phyloP scores from a whole-genome alignment of 2,888 invertebrate species.

The Nymphalis polychloros region DNA sequence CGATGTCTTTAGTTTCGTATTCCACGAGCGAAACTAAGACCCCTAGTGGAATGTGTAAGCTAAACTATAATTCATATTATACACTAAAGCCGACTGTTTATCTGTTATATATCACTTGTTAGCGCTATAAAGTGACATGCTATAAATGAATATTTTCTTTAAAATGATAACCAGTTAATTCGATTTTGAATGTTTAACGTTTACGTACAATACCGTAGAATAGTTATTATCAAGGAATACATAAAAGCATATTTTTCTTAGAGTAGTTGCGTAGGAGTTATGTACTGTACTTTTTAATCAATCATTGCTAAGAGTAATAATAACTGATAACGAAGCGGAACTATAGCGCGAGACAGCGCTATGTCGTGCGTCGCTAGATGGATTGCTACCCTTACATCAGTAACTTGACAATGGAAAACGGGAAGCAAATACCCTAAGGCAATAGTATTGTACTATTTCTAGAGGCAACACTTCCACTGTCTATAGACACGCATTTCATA shows the following conservation, averaged over 20 bases:
- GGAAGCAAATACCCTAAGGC: slow-evolving; percentile 31
- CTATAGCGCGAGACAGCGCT: too few species aligned
- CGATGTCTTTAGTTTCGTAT: slow-evolving; percentile 5
- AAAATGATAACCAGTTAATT: too few species aligned
- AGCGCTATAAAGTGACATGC: not conserved
- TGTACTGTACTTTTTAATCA: too few species aligned
- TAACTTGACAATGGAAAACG: slow-evolving; percentile 25
- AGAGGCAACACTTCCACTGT: not conserved
- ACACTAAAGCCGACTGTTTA: not conserved
- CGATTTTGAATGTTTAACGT: too few species aligned
- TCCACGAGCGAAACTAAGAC: not conserved
- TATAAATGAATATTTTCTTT: too few species aligned
- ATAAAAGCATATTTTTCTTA: too few species aligned
- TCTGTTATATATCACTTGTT: not conserved
- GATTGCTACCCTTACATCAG: slow-evolving; percentile 8
- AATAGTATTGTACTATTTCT: slow-evolving; percentile 18
- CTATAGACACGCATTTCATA: slow-evolving; percentile 7
- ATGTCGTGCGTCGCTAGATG: not conserved
- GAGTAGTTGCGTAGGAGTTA: too few species aligned
- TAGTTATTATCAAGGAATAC: too few species aligned
- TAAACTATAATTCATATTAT: slow-evolving; percentile 8
- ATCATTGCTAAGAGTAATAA: too few species aligned
- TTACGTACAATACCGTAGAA: too few species aligned
- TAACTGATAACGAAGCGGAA: too few species aligned
- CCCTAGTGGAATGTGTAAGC: slow-evolving; percentile 1